Percentiles rank a stretch among this genome's conserved stretches.
Evolutionary conservation across 2,888 invertebrate species (phyloP).

Genomic region (Torymus aiolomorphi): DNA sequence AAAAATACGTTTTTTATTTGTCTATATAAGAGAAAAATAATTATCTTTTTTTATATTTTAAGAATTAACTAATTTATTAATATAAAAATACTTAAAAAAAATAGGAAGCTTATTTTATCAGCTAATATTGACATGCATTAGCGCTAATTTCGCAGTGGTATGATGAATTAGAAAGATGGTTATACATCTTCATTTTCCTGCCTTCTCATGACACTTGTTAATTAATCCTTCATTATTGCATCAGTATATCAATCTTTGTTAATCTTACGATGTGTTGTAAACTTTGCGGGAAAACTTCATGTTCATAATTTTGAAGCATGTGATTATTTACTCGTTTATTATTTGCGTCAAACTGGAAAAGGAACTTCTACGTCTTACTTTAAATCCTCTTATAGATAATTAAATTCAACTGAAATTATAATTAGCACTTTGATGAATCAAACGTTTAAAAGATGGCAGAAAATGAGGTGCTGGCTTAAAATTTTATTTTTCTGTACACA

Average conservation of each 20-base stretch:
- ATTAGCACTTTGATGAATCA: neutral
- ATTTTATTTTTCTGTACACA: too few relatives aligned
- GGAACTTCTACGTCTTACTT: conserved; percentile 12
- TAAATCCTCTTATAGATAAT: conserved; percentile 2
- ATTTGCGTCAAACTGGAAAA: conserved; percentile 17
- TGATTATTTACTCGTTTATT: conserved; percentile 50
- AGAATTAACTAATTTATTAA: too few relatives aligned
- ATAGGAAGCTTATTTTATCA: too few relatives aligned
- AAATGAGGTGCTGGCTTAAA: too few relatives aligned
- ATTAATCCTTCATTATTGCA: conserved; percentile 65
- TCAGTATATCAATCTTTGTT: conserved; percentile 70
- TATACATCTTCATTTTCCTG: conserved; percentile 69
- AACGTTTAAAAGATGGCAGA: neutral
- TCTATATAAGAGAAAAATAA: too few relatives aligned
- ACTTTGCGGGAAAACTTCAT: conserved; percentile 57
- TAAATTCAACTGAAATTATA: neutral
- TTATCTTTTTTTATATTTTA: too few relatives aligned
- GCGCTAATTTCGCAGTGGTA: neutral
- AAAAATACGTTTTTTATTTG: too few relatives aligned
- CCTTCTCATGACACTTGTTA: conserved; percentile 56
- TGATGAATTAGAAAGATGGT: conserved; percentile 8
- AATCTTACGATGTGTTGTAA: conserved; percentile 59
- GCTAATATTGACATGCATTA: too few relatives aligned
- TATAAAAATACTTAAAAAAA: too few relatives aligned
- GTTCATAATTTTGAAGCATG: conserved; percentile 15